Percentiles rank a stretch among this genome's conserved stretches.
These are phyloP conservation scores for Zhuqinia jingwanae DNA, from an alignment of 2,888 invertebrate species.

Conservation along the genomic window DNA sequence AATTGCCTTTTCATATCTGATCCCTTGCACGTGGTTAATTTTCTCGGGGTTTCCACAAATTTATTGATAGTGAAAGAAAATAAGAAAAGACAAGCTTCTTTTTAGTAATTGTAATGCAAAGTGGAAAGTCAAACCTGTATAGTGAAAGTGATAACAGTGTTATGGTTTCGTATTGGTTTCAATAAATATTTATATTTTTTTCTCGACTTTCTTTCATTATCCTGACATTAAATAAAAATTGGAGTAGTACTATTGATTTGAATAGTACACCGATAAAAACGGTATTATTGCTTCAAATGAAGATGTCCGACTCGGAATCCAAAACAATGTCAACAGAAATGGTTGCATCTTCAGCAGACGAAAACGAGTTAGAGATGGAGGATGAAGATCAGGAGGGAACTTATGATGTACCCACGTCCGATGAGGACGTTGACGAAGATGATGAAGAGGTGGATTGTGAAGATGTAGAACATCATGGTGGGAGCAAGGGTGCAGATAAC, in stretches of 20 bases:
- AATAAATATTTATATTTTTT: constrained; percentile 15
- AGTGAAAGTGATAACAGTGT: constrained; percentile 64
- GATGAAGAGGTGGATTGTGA: constrained; percentile 77
- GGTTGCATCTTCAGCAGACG: constrained; percentile 79
- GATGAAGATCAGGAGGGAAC: constrained; percentile 79
- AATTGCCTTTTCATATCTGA: constrained; percentile 65
- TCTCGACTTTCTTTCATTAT: background rate
- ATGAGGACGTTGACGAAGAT: constrained; percentile 79
- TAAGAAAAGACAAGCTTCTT: background rate
- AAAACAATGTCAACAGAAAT: constrained; percentile 74
- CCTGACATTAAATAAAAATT: background rate
- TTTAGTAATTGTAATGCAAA: background rate
- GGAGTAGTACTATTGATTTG: background rate
- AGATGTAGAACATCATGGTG: constrained; percentile 66
- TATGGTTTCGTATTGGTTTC: constrained; percentile 11
- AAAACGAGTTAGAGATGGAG: constrained; percentile 80
- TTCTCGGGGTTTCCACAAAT: constrained; percentile 8
- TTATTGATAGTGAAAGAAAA: constrained; percentile 10
- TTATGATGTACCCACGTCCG: constrained; percentile 78
- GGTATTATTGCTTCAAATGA: constrained; percentile 70
- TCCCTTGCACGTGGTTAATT: constrained; percentile 12
- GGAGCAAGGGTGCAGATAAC: constrained; percentile 70
- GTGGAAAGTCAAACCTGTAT: background rate
- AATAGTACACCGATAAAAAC: background rate
- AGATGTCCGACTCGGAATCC: constrained; percentile 79